Evolutionary conservation across 2,888 invertebrate species (phyloP).

Genomic region (Cephus spinipes): DNA sequence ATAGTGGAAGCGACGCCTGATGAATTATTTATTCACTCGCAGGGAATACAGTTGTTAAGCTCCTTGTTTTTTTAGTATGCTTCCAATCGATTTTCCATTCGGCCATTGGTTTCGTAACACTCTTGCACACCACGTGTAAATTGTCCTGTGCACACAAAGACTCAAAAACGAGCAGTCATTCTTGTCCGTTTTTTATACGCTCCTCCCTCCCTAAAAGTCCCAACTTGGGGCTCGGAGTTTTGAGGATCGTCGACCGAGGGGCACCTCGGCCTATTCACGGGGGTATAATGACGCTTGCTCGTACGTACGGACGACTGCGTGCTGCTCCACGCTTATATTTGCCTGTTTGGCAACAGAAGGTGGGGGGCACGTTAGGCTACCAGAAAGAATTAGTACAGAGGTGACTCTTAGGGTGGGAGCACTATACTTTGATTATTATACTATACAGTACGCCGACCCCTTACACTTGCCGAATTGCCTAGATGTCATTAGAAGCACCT

Average conservation of each 20-base stretch:
- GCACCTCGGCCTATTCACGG: too few species aligned
- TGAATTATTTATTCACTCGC: neutral
- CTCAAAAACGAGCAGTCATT: neutral
- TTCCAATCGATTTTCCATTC: neutral
- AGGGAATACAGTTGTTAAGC: neutral
- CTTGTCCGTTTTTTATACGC: neutral
- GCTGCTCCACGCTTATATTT: too few species aligned
- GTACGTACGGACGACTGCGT: too few species aligned
- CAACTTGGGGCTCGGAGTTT: too few species aligned
- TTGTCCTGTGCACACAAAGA: neutral
- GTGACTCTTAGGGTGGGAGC: too few species aligned
- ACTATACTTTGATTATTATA: neutral
- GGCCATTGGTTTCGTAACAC: neutral
- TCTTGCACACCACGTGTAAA: neutral
- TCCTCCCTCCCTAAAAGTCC: too few species aligned
- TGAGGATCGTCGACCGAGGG: too few species aligned
- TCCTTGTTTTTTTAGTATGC: neutral
- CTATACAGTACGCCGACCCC: neutral
- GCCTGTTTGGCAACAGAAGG: too few species aligned
- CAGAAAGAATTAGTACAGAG: too few species aligned
- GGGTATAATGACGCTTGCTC: too few species aligned
- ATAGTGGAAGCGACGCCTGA: neutral
- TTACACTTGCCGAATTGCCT: neutral
- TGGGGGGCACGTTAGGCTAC: too few species aligned
- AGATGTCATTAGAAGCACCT: neutral